A percentile compares a stretch with the other conserved stretches of the same genome.
Conservation (phyloP, 2,113 vertebrate species). For the Panthera tigris region DNA sequence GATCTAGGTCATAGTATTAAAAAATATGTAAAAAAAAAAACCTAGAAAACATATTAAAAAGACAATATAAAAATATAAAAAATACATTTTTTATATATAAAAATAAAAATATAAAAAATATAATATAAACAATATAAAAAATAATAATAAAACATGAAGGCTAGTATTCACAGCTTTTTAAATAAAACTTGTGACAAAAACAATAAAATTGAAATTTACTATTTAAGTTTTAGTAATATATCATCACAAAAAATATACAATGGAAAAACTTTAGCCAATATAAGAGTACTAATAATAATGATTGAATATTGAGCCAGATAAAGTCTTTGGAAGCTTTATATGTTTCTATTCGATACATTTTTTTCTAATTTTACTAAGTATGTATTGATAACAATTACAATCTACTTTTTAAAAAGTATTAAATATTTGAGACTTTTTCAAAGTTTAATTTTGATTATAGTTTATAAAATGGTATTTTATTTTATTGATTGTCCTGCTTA, state of each 20-base stretch:
- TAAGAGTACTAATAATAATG: background rate
- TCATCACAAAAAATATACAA: background rate
- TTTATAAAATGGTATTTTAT: background rate
- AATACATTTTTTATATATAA: background rate
- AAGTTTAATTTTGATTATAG: background rate
- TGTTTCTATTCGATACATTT: background rate
- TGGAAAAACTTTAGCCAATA: background rate
- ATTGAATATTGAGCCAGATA: background rate
- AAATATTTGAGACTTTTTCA: background rate
- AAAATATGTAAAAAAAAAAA: background rate
- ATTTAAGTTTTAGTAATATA: background rate
- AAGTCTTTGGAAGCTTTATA: background rate
- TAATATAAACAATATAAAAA: background rate
- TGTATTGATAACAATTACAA: background rate
- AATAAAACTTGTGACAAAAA: background rate
- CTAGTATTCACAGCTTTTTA: background rate
- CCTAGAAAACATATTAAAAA: background rate
- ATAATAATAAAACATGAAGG: background rate
- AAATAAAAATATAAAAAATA: background rate
- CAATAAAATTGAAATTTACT: background rate
- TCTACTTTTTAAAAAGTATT: background rate
- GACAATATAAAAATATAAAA: background rate
- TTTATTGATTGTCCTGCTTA: background rate
- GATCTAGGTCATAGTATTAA: background rate
- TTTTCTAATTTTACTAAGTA: background rate